Conservation (phyloP, 2,888 invertebrate genomes). For the Drosophila dives region DNA sequence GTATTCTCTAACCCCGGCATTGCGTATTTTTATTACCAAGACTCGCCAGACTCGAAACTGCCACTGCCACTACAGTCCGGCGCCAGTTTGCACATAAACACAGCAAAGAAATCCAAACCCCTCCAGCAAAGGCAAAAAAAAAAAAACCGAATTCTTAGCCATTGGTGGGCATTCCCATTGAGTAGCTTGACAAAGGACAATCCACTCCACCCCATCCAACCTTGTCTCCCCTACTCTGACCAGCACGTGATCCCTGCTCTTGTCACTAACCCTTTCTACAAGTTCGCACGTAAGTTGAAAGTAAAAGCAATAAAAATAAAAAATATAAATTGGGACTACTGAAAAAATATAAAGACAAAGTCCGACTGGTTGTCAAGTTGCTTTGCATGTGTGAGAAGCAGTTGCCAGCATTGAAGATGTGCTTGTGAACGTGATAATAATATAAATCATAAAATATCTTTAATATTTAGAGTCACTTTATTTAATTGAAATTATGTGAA, state of each 20-base stretch:
- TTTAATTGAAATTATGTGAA: neutral
- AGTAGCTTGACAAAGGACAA: constrained; percentile 43
- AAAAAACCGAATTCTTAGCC: constrained; percentile 41
- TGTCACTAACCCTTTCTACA: constrained; percentile 51
- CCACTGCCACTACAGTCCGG: constrained; percentile 73
- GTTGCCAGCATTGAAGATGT: constrained; percentile 24
- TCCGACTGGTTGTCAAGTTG: constrained; percentile 55
- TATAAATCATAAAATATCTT: neutral
- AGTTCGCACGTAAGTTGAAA: constrained; percentile 64
- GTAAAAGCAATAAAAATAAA: constrained; percentile 60
- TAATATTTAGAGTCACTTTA: neutral
- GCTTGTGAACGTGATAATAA: constrained; percentile 11
- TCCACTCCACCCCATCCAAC: neutral
- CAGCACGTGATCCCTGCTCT: constrained; percentile 31
- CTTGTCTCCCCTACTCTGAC: neutral
- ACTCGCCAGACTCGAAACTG: constrained; percentile 72
- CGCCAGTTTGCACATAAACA: constrained; percentile 77
- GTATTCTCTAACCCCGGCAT: constrained; percentile 33
- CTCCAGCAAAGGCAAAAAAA: constrained; percentile 9
- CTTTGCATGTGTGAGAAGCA: constrained; percentile 57
- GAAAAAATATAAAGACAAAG: constrained; percentile 27
- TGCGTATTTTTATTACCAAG: constrained; percentile 68
- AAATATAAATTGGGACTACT: constrained; percentile 59
- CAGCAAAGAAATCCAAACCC: constrained; percentile 16
- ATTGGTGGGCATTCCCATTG: constrained; percentile 41